These are phyloP conservation scores for Paratilapia polleni DNA, from an alignment of 2,113 vertebrate species.

Conservation along the genomic window DNA sequence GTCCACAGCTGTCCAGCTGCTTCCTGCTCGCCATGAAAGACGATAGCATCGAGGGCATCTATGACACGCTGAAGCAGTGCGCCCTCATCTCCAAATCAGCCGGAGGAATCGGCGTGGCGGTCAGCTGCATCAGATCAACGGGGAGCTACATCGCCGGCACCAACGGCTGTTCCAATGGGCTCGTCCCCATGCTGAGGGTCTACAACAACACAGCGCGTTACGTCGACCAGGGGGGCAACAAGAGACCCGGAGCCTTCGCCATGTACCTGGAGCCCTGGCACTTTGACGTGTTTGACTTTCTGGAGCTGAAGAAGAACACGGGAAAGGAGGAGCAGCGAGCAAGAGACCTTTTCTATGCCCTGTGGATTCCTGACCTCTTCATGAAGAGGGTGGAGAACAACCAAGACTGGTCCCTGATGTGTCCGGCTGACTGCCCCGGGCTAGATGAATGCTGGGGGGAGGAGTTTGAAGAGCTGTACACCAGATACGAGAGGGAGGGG, in stretches of 20 bases:
- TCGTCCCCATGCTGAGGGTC: conserved; percentile 96
- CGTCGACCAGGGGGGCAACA: conserved; percentile 97
- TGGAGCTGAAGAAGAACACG: conserved; percentile 98
- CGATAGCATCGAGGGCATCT: conserved; percentile 98
- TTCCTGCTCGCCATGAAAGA: conserved; percentile 98
- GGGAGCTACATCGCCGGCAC: conserved; percentile 99
- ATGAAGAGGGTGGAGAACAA: conserved; percentile 97
- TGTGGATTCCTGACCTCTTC: conserved; percentile 99
- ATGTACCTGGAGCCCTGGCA: conserved; percentile 99
- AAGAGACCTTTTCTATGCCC: conserved; percentile 93
- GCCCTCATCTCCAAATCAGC: conserved; percentile 98
- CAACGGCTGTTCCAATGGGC: conserved; percentile 97
- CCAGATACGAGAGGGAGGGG: conserved; percentile 90
- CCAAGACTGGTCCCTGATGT: conserved; percentile 97
- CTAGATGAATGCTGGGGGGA: conserved; percentile 97
- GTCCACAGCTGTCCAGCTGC: conserved; percentile 96
- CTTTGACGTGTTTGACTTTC: conserved; percentile 94
- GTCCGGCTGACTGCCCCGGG: conserved; percentile 93
- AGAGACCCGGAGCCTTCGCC: conserved; percentile 97
- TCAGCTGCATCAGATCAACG: conserved; percentile 94
- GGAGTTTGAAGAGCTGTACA: conserved; percentile 94
- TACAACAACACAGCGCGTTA: conserved; percentile 98
- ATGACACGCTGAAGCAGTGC: conserved; percentile 97
- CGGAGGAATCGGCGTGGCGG: conserved; percentile 93
- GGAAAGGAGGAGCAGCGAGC: conserved; percentile 97